Base-by-base conservation (phyloP, 1,140 invertebrate species). In the Bombus impatiens region DNA sequence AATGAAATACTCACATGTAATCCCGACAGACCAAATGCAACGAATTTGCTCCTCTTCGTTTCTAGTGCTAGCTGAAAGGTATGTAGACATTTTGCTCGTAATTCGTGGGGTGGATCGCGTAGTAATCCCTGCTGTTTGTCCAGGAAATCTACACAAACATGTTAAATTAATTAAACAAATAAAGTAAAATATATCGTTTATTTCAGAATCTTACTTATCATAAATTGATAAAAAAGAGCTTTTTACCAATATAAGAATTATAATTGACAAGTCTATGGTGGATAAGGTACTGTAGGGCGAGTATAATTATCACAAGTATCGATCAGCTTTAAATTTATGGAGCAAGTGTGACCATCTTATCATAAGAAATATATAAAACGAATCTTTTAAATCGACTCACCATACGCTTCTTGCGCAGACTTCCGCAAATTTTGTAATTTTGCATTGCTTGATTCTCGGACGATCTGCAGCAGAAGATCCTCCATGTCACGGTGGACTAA, bases 21-120 rank as follows among this genome's bases (percentile, higher is more conserved):
- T 86, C 98, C 98, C 93, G 97, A 97, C 32, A 99, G 95, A 57
- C 98, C 97, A 94, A 97, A 96, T 42, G 96, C 96, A 71, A 98
- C 96, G 83, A 99, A 96, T 95, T 98, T 98, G 91, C 97, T 97
- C 88, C 97, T 96, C 94, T 98, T 98, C 71, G 97, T 98, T 94
- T 99, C 98, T 78, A 99, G 94, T n/a, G 98, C 97, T 90, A 98
- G 95, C 94, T 98, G 98, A 90, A 99, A 95, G 15, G 98, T 97
- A 86, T 97, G 95, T 90, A 99, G 96, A 95, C 98, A 98, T 90
- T 97, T 97, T 81, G 97, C 96, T 92, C 98, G 96, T 82, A 98
- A 92, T 94, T 98, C 97, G 96, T 98, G 97, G 47, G 98, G 97
- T 32, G 98, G 97, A 94, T 97, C 97, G 87, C 97, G 96, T 72